Evolutionary conservation across 2,888 invertebrate genomes (phyloP).

Genomic region (Dilophus febrilis): DNA sequence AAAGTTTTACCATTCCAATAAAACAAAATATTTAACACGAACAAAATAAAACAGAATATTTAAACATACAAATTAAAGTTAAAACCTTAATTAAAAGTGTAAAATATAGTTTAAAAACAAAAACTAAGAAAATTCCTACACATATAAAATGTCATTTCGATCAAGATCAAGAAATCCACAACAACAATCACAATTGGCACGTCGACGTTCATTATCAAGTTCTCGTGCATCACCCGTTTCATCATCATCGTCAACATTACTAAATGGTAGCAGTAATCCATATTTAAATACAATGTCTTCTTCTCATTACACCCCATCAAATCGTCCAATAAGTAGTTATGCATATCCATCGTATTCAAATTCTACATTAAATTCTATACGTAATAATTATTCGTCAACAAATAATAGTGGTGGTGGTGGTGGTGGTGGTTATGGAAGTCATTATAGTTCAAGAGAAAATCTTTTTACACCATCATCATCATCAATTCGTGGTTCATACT

Average conservation of each 20-base stretch:
- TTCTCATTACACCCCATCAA: conserved; percentile 18
- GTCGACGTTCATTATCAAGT: conserved; percentile 34
- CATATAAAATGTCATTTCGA: conserved; percentile 26
- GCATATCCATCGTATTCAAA: conserved; percentile 4
- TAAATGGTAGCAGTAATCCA: conserved; percentile 13
- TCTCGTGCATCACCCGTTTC: conserved; percentile 25
- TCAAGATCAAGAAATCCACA: conserved; percentile 27
- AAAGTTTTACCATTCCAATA: too few relatives aligned
- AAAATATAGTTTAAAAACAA: too few relatives aligned
- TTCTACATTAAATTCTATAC: conserved; percentile 3
- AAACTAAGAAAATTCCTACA: background rate
- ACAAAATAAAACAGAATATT: too few relatives aligned
- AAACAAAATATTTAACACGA: too few relatives aligned
- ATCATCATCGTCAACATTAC: conserved; percentile 14
- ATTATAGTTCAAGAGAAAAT: conserved; percentile 25
- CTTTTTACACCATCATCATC: conserved; percentile 19
- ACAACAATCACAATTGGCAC: conserved; percentile 31
- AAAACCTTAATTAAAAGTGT: too few relatives aligned
- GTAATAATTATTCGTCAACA: conserved; percentile 2
- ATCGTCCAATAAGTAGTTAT: conserved; percentile 22
- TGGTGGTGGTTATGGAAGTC: conserved; percentile 21
- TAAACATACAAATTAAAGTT: too few relatives aligned
- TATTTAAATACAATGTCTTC: conserved; percentile 7
- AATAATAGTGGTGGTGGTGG: background rate
- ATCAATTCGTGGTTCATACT: conserved; percentile 15